Evolutionary conservation across 1,140 invertebrate genomes (phyloP).

Genomic region (Batillaria attramentaria): DNA sequence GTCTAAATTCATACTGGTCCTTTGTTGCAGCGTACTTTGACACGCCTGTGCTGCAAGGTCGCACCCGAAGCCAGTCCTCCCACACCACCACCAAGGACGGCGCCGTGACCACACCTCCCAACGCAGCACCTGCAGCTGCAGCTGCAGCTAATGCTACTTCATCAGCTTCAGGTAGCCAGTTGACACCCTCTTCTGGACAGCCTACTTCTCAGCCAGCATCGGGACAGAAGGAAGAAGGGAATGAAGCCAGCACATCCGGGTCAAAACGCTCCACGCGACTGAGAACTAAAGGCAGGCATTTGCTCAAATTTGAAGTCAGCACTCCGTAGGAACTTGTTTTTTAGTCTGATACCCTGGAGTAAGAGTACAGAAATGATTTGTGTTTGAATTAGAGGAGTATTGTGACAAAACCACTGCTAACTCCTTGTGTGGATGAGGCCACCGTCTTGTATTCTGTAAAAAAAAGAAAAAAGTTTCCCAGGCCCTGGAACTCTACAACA

Average conservation of each 20-base stretch:
- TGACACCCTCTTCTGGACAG: neutral
- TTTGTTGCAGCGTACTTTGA: conserved; percentile 45
- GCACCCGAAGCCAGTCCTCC: conserved; percentile 45
- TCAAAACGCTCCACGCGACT: conserved; percentile 37
- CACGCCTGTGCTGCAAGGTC: conserved; percentile 42
- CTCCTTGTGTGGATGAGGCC: no score
- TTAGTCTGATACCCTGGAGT: neutral
- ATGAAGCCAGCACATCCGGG: conserved; percentile 5
- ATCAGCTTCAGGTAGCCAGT: conserved; percentile 2
- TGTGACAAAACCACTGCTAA: neutral
- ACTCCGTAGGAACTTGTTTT: neutral
- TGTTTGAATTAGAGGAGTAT: neutral
- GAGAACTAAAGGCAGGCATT: conserved; percentile 34
- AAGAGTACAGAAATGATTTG: neutral
- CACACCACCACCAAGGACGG: neutral
- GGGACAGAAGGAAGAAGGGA: conserved; percentile 4
- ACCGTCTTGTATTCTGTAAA: no score
- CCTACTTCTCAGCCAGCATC: neutral
- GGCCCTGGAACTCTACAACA: no score
- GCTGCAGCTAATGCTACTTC: no score
- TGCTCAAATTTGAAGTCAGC: neutral
- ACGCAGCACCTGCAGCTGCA: neutral
- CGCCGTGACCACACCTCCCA: neutral
- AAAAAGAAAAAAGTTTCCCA: no score
- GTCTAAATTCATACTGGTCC: neutral